Evolutionary conservation across 2,113 vertebrate species (phyloP).

Genomic region (Corydoras maculifer): DNA sequence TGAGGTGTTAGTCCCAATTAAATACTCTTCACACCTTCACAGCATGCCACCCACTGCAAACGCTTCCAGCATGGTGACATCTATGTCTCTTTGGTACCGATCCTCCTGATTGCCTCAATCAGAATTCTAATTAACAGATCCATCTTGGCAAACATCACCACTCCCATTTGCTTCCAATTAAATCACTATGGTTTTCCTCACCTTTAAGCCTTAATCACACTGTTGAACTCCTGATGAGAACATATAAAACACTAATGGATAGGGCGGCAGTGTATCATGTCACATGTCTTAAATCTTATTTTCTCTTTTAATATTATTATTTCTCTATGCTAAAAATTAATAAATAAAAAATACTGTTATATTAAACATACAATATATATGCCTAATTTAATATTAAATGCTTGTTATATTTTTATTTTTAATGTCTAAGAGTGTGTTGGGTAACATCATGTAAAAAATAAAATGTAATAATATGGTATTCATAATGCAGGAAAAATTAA

Average conservation of each 20-base stretch:
- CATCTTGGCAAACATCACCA: slow-evolving; percentile 36
- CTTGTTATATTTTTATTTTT: too few relatives aligned
- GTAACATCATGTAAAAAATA: too few relatives aligned
- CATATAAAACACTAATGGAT: slow-evolving; percentile 28
- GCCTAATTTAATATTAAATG: too few relatives aligned
- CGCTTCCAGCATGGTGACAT: slow-evolving; percentile 5
- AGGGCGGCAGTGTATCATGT: slow-evolving; percentile 33
- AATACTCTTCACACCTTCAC: slow-evolving; percentile 40
- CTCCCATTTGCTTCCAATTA: slow-evolving; percentile 44
- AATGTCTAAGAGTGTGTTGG: too few relatives aligned
- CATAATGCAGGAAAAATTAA: too few relatives aligned
- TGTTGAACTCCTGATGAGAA: slow-evolving; percentile 23
- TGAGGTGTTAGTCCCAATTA: slow-evolving; percentile 47
- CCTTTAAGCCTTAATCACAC: slow-evolving; percentile 45
- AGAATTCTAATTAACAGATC: slow-evolving; percentile 48
- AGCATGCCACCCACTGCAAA: slow-evolving; percentile 24
- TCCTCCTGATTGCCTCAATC: slow-evolving; percentile 44
- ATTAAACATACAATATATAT: too few relatives aligned
- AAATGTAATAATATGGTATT: too few relatives aligned
- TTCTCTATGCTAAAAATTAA: too few relatives aligned
- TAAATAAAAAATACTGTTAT: too few relatives aligned
- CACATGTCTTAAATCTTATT: slow-evolving; percentile 38
- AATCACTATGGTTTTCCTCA: slow-evolving; percentile 42
- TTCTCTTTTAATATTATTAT: too few relatives aligned
- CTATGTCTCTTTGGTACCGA: slow-evolving; percentile 28